A percentile compares a stretch with the other conserved stretches of the same genome.
phyloP scores from a whole-genome alignment of 2,113 vertebrate species.

The Dipodomys merriami region DNA sequence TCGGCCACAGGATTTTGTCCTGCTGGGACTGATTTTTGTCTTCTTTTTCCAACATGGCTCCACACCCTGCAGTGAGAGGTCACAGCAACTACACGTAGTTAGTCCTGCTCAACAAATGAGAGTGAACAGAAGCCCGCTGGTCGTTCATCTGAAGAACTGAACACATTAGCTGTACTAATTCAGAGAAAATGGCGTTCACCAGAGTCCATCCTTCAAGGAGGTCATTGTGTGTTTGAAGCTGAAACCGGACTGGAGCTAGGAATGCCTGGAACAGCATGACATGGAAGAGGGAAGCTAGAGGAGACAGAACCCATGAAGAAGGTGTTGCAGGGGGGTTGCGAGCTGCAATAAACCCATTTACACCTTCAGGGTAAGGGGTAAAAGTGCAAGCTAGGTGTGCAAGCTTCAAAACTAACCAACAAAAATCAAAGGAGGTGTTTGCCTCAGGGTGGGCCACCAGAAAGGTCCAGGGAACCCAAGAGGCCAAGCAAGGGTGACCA shows the following conservation, averaged over 20 bases:
- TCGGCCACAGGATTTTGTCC: not conserved
- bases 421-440: not conserved
- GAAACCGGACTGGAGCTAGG: not conserved
- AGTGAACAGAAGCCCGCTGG: too few species aligned
- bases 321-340: not conserved
- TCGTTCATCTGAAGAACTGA: not conserved
- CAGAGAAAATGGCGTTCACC: not conserved
- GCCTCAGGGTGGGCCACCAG: not conserved
- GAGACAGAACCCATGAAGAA: not conserved
- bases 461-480: not conserved
- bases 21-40: not conserved
- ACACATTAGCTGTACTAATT: not conserved
- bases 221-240: too few species aligned
- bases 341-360: not conserved
- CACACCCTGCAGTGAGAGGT: not conserved
- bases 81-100: not conserved
- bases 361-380: not conserved
- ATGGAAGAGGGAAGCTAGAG: not conserved
- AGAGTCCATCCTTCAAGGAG: not conserved
- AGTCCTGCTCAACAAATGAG: not conserved
- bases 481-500: not conserved
- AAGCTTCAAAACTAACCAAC: not conserved
- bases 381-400: not conserved
- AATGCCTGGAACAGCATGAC: accelerated
- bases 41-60: not conserved